Conservation (phyloP, 2,888 invertebrate genomes). For the Agriopis marginaria region DNA sequence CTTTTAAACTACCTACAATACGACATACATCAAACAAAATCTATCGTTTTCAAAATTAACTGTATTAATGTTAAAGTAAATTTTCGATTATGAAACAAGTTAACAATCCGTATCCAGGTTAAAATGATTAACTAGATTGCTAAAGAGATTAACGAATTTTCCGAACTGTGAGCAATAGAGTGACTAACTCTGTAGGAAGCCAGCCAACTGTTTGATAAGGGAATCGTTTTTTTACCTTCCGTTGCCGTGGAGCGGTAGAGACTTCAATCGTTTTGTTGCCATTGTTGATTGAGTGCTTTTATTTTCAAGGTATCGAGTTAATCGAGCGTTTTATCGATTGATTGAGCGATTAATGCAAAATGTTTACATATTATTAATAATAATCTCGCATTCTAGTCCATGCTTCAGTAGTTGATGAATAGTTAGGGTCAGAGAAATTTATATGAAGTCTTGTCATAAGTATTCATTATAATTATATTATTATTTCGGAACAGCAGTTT, state of each 20-base stretch:
- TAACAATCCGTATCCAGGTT: slow-evolving; percentile 56
- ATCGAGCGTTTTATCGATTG: not conserved
- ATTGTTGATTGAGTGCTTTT: not conserved
- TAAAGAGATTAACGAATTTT: slow-evolving; percentile 71
- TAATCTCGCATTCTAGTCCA: too few relatives aligned
- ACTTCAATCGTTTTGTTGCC: not conserved
- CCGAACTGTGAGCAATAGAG: slow-evolving; percentile 50
- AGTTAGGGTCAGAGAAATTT: too few relatives aligned
- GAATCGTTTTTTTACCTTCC: slow-evolving; percentile 33
- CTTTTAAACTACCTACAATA: too few relatives aligned
- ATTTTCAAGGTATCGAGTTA: not conserved
- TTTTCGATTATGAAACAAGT: slow-evolving; percentile 42
- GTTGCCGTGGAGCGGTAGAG: not conserved
- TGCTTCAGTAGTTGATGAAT: too few relatives aligned
- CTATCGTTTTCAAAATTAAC: too few relatives aligned
- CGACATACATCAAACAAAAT: too few relatives aligned
- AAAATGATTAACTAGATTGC: slow-evolving; percentile 61
- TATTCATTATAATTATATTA: too few relatives aligned
- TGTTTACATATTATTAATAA: too few relatives aligned
- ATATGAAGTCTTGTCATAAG: too few relatives aligned
- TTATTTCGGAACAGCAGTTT: too few relatives aligned
- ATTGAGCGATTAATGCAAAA: not conserved
- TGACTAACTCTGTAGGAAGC: slow-evolving; percentile 49
- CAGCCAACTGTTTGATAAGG: slow-evolving; percentile 43
- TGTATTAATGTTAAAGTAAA: slow-evolving; percentile 21